A percentile compares a stretch with the other conserved stretches of the same genome.
Conservation (phyloP, 2,797 vertebrate species). For the Iguana delicatissima region DNA sequence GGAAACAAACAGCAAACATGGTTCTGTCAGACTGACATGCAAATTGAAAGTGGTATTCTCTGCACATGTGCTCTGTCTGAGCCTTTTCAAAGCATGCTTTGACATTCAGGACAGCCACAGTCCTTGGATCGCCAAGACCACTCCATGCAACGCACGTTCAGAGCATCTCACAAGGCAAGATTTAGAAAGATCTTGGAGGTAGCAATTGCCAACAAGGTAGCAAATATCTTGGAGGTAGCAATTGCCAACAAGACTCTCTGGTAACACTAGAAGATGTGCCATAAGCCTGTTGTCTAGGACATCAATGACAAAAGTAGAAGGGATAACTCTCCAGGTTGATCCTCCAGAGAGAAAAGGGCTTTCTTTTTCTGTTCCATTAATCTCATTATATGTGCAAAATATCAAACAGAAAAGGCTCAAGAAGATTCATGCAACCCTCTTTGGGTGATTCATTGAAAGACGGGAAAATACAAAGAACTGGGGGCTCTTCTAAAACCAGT, state of each 20-base stretch:
- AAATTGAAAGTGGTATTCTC: slow-evolving; percentile 41
- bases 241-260: slow-evolving; percentile 40
- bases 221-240: slow-evolving; percentile 35
- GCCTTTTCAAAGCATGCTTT: slow-evolving; percentile 38
- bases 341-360: slow-evolving; percentile 50
- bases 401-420: slow-evolving; percentile 37
- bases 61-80: slow-evolving; percentile 19
- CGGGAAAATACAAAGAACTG: neutral
- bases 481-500: slow-evolving; percentile 28
- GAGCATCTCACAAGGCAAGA: slow-evolving; percentile 39
- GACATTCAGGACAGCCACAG: neutral
- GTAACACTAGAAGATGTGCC: slow-evolving; percentile 23
- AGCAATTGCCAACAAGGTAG: slow-evolving; percentile 29
- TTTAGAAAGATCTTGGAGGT: slow-evolving; percentile 41
- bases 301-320: slow-evolving; percentile 25
- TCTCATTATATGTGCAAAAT: slow-evolving; percentile 9
- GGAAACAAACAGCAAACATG: neutral
- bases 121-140: slow-evolving; percentile 29
- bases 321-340: slow-evolving; percentile 31
- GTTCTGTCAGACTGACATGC: slow-evolving; percentile 62
- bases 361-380: neutral
- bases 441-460: slow-evolving; percentile 43
- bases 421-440: slow-evolving; percentile 51
- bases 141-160: slow-evolving; percentile 66
- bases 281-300: neutral